These are phyloP conservation scores for Dromius quadrimaculatus DNA, from an alignment of 2,888 invertebrate genomes.

Conservation along the genomic window DNA sequence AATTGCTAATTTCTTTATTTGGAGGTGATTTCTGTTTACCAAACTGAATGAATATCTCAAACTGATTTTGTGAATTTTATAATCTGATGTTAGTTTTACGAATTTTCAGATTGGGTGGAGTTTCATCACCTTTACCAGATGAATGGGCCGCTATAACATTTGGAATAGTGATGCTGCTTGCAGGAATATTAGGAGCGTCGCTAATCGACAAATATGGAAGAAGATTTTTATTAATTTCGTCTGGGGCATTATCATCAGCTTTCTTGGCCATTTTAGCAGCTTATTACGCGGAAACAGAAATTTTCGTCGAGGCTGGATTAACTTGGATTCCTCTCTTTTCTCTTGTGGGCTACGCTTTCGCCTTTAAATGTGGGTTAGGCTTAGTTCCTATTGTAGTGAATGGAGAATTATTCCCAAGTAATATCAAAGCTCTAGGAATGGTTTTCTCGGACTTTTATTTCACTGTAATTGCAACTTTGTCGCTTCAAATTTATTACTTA, in stretches of 20 bases:
- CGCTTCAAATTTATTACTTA: constrained; percentile 61
- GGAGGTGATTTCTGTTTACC: too few relatives aligned
- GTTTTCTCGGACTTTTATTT: constrained; percentile 63
- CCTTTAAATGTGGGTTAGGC: constrained; percentile 64
- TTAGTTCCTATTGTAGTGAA: constrained; percentile 64
- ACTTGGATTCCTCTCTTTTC: constrained; percentile 40
- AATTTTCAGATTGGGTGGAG: too few relatives aligned
- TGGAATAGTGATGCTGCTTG: constrained; percentile 61
- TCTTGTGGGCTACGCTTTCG: constrained; percentile 36
- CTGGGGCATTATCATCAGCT: constrained; percentile 61
- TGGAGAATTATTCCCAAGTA: constrained; percentile 64
- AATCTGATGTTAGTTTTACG: too few relatives aligned
- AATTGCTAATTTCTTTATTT: too few relatives aligned
- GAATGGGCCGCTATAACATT: constrained; percentile 62
- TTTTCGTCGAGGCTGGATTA: constrained; percentile 61
- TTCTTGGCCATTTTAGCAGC: constrained; percentile 61
- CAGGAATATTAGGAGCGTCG: constrained; percentile 59
- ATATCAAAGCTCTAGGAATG: constrained; percentile 65
- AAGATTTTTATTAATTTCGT: constrained; percentile 61
- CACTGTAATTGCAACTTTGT: constrained; percentile 60
- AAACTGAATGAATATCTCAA: too few relatives aligned
- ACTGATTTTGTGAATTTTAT: too few relatives aligned
- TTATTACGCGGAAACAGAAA: constrained; percentile 58
- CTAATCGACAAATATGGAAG: constrained; percentile 59
- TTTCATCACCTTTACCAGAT: constrained; percentile 4